Percentiles rank a stretch among this genome's conserved stretches.
Evolutionary conservation across 2,888 invertebrate genomes (phyloP).

Genomic region (Andrena trimmerana): DNA sequence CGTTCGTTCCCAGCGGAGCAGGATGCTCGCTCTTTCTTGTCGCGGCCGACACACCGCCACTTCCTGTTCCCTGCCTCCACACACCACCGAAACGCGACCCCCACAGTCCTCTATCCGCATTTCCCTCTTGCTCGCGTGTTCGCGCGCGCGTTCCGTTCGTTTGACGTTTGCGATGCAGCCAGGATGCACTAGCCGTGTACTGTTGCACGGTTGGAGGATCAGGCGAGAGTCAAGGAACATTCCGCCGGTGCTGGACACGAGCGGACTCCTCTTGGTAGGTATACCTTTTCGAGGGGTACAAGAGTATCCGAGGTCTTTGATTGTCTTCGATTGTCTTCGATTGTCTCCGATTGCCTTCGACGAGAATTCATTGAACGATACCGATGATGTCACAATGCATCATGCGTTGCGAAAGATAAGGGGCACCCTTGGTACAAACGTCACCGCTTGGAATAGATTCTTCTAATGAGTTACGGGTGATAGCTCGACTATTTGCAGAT

Average conservation of each 20-base stretch:
- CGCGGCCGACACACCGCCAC: slow-evolving; percentile 17
- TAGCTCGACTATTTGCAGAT: too few species aligned
- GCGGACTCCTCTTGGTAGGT: slow-evolving; percentile 49
- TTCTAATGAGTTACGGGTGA: too few species aligned
- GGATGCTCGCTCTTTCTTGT: slow-evolving; percentile 52
- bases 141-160: background rate
- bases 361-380: too few species aligned
- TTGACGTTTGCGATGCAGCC: background rate
- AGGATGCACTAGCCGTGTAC: slow-evolving; percentile 15
- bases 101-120: background rate
- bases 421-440: too few species aligned
- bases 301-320: slow-evolving; percentile 8
- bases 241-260: background rate
- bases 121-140: background rate
- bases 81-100: background rate
- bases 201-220: slow-evolving; percentile 32
- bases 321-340: too few species aligned
- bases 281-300: slow-evolving; percentile 42
- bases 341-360: too few species aligned
- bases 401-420: too few species aligned
- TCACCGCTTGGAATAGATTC: too few species aligned
- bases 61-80: background rate
- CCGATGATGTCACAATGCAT: too few species aligned
- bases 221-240: slow-evolving; percentile 50
- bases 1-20: slow-evolving; percentile 45